phyloP scores from a whole-genome alignment of 2,888 invertebrate genomes.

The Seira ritae region DNA sequence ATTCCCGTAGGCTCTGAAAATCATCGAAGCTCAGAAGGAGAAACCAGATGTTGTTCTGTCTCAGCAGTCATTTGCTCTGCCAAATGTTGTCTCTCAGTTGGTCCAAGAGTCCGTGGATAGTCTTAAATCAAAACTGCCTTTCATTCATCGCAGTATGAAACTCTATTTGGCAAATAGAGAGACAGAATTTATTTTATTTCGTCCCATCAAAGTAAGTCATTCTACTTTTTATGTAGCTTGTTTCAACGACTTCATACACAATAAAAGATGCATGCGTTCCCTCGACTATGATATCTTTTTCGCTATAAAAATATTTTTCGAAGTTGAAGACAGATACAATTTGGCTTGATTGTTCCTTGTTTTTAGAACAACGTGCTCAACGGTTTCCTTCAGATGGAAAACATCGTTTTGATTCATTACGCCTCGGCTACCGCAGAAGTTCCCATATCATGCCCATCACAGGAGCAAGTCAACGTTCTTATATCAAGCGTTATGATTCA shows the following conservation, averaged over 20 bases:
- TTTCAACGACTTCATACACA: conserved; percentile 20
- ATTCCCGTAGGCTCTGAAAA: conserved; percentile 75
- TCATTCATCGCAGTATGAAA: conserved; percentile 92
- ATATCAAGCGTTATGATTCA: conserved; percentile 81
- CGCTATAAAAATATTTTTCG: conserved; percentile 21
- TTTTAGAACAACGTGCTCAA: conserved; percentile 90
- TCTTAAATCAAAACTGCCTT: conserved; percentile 86
- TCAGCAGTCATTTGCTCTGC: conserved; percentile 73
- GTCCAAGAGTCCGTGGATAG: conserved; percentile 72
- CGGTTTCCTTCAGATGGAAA: conserved; percentile 88
- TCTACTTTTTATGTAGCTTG: conserved; percentile 36
- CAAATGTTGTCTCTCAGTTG: conserved; percentile 70
- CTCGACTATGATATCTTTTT: conserved; percentile 15
- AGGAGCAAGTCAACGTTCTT: conserved; percentile 94
- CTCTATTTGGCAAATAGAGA: conserved; percentile 97
- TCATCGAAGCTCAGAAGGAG: conserved; percentile 86
- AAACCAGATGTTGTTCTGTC: conserved; percentile 75
- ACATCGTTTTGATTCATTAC: conserved; percentile 85
- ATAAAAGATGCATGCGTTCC: neutral
- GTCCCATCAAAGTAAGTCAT: conserved; percentile 88
- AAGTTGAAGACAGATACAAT: neutral
- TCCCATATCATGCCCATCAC: conserved; percentile 92
- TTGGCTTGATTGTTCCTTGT: conserved; percentile 38
- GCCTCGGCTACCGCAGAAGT: conserved; percentile 80
- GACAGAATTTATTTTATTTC: conserved; percentile 96